These are phyloP conservation scores for Xestia sexstrigata DNA, from an alignment of 2,888 invertebrate genomes.

Conservation along the genomic window DNA sequence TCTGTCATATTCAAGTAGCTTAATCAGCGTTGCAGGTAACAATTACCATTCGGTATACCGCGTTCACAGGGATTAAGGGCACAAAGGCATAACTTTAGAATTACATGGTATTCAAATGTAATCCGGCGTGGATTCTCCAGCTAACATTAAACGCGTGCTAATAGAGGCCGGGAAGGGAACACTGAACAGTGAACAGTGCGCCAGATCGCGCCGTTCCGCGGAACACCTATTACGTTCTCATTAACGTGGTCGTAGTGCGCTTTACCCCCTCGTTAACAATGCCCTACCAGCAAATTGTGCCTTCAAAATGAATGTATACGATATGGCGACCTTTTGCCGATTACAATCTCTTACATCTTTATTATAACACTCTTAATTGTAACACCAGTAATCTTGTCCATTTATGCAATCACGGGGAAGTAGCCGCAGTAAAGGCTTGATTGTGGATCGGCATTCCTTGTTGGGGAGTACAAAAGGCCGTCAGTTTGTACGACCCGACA, in stretches of 20 bases:
- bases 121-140: conserved; percentile 73
- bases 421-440: conserved; percentile 23
- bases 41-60: conserved; percentile 40
- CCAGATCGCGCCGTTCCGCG: conserved; percentile 76
- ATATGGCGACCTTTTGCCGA: conserved; percentile 65
- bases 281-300: conserved; percentile 79
- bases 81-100: conserved; percentile 68
- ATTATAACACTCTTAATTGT: conserved; percentile 53
- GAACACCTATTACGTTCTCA: conserved; percentile 85
- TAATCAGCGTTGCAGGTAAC: conserved; percentile 42
- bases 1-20: conserved; percentile 31
- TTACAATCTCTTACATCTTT: conserved; percentile 60
- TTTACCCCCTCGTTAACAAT: conserved; percentile 83
- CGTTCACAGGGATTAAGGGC: conserved; percentile 50
- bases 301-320: conserved; percentile 80
- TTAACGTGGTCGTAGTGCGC: conserved; percentile 80
- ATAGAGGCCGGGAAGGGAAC: conserved; percentile 72
- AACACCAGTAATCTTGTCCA: conserved; percentile 38
- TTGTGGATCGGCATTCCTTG: conserved; percentile 39
- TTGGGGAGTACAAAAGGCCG: conserved; percentile 40
- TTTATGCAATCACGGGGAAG: conserved; percentile 52
- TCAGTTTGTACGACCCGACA: conserved; percentile 24
- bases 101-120: conserved; percentile 72
- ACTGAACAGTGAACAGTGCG: conserved; percentile 73
- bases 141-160: conserved; percentile 75